phyloP scores from a whole-genome alignment of 2,797 vertebrate species.

The Naso thynnoides region DNA sequence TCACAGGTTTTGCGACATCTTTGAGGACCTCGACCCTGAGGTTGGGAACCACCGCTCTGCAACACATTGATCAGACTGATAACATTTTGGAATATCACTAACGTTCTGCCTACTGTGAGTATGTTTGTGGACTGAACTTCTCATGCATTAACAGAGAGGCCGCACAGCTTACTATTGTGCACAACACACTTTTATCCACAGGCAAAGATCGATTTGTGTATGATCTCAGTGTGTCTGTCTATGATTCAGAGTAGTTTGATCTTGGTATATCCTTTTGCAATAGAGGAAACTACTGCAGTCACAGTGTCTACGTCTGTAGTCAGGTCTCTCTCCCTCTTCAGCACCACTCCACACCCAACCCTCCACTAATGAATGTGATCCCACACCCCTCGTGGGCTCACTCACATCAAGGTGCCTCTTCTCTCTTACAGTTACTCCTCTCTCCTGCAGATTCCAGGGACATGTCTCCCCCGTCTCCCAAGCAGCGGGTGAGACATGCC shows the following conservation, averaged over 20 bases:
- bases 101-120: neutral
- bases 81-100: conserved; percentile 31
- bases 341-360: conserved; percentile 41
- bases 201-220: conserved; percentile 32
- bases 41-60: conserved; percentile 24
- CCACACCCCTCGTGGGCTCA: conserved; percentile 37
- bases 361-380: conserved; percentile 51
- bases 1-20: neutral
- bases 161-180: neutral
- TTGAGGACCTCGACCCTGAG: neutral
- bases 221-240: conserved; percentile 41
- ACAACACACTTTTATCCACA: conserved; percentile 17
- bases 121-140: neutral
- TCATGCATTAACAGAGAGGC: neutral
- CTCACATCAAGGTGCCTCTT: conserved; percentile 42
- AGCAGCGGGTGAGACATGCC: conserved; percentile 59
- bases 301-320: conserved; percentile 63
- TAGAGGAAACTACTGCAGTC: conserved; percentile 48
- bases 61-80: conserved; percentile 8
- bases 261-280: conserved; percentile 42
- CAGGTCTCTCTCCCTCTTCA: conserved; percentile 58
- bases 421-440: conserved; percentile 44
- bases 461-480: conserved; percentile 58
- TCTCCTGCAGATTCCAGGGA: conserved; percentile 58
- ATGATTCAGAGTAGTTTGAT: conserved; percentile 44